Conservation (phyloP, 1,140 invertebrate species). For the Lordiphosa collinella region DNA sequence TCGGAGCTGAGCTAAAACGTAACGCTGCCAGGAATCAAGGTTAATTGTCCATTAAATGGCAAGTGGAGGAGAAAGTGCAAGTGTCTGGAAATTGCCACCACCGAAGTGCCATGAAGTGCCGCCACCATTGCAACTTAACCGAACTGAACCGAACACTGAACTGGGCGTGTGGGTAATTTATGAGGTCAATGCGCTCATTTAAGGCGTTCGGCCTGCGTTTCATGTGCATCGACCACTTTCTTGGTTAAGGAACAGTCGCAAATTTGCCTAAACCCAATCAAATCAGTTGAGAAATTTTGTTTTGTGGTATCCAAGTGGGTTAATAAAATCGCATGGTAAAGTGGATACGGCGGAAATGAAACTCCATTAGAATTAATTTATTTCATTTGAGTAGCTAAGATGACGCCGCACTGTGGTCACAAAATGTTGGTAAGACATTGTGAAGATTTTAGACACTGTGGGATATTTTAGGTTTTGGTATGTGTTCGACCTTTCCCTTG, state of each 20-base stretch:
- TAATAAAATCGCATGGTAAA: constrained; percentile 1
- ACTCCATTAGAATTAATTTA: constrained; percentile 6
- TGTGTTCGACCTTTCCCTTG: no score
- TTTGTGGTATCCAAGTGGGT: not conserved
- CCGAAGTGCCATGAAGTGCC: constrained; percentile 32
- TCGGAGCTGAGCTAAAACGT: constrained; percentile 28
- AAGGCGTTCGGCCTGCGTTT: constrained; percentile 8
- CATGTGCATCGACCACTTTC: not conserved
- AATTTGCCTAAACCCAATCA: constrained; percentile 1
- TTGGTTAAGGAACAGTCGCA: not conserved
- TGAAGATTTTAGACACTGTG: no score
- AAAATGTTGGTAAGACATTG: not conserved
- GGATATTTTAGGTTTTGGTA: no score
- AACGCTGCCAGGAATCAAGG: constrained; percentile 58
- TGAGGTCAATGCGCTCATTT: constrained; percentile 62
- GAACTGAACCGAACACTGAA: constrained; percentile 22
- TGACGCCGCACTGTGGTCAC: not conserved
- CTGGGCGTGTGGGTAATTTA: constrained; percentile 48
- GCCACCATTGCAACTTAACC: constrained; percentile 49
- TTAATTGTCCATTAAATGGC: constrained; percentile 71
- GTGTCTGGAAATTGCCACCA: constrained; percentile 59
- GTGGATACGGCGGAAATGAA: not conserved
- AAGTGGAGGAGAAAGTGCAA: constrained; percentile 61
- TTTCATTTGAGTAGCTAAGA: not conserved
- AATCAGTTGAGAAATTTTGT: not conserved